Percentiles rank a stretch among this genome's conserved stretches.
Evolutionary conservation across 23 tunicate genomes (phyloP).

Genomic region (Pegea sp.): DNA sequence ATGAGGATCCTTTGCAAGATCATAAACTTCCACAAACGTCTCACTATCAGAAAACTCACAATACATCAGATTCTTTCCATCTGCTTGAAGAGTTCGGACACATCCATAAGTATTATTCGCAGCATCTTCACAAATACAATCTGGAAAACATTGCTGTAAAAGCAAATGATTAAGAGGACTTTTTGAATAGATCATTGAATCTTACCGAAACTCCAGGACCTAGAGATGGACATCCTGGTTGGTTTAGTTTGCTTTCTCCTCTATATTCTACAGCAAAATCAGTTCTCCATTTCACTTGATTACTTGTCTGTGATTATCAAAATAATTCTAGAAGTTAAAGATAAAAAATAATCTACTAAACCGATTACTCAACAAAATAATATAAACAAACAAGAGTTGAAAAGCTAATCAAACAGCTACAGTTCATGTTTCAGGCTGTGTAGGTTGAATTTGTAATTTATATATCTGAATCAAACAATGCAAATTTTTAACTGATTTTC

Average conservation of each 20-base stretch:
- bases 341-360: too few species aligned
- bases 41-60: conserved; percentile 88
- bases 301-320: conserved; percentile 1
- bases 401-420: too few species aligned
- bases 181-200: neutral
- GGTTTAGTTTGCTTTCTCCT: conserved; percentile 29
- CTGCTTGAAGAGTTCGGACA: conserved; percentile 35
- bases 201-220: conserved; percentile 74
- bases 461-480: too few species aligned
- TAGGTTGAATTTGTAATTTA: too few species aligned
- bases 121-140: conserved; percentile 97
- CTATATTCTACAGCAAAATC: conserved; percentile 86
- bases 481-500: too few species aligned
- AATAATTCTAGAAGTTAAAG: too few species aligned
- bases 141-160: conserved; percentile 89
- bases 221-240: conserved; percentile 34
- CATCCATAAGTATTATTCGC: conserved; percentile 95
- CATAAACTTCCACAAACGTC: conserved; percentile 75
- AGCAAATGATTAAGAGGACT: neutral
- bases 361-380: too few species aligned
- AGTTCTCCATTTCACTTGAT: conserved; percentile 46
- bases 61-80: conserved; percentile 42
- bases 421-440: too few species aligned
- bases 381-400: too few species aligned
- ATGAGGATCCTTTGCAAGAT: conserved; percentile 52